Percentiles rank a stretch among this genome's conserved stretches.
Evolutionary conservation across 2,888 invertebrate species (phyloP).

Genomic region (Chloromyia formosa): DNA sequence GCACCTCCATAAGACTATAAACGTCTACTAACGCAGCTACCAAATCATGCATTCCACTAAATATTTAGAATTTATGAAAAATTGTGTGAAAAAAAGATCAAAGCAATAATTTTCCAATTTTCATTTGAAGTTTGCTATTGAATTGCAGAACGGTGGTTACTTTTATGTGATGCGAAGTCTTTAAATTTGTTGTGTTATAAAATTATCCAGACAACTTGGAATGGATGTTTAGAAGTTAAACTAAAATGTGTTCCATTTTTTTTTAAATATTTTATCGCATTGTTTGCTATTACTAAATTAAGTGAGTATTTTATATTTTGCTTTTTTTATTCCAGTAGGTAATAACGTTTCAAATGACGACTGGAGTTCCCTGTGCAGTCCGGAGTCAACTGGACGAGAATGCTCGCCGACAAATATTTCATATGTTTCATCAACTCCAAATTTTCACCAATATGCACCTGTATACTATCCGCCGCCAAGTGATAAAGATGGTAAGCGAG

Average conservation of each 20-base stretch:
- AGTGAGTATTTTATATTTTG: too few species aligned
- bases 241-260: too few species aligned
- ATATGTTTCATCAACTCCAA: constrained; percentile 46
- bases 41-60: constrained; percentile 19
- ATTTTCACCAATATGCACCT: constrained; percentile 49
- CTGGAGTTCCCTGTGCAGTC: constrained; percentile 49
- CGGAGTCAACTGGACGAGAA: constrained; percentile 46
- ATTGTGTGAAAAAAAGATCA: constrained; percentile 30
- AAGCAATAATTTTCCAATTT: constrained; percentile 4
- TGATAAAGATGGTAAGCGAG: constrained; percentile 47
- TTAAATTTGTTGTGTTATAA: neutral
- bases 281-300: too few species aligned
- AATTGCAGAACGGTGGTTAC: neutral
- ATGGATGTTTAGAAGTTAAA: too few species aligned
- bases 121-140: constrained; percentile 10
- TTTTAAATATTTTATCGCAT: too few species aligned
- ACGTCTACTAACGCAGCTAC: neutral
- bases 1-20: too few species aligned
- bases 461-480: constrained; percentile 47
- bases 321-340: constrained; percentile 14
- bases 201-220: neutral
- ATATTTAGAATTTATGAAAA: constrained; percentile 40
- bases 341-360: constrained; percentile 46
- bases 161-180: neutral
- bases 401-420: constrained; percentile 47